Evolutionary conservation across 2,113 vertebrate species (phyloP).

Genomic region (Numenius arquata): DNA sequence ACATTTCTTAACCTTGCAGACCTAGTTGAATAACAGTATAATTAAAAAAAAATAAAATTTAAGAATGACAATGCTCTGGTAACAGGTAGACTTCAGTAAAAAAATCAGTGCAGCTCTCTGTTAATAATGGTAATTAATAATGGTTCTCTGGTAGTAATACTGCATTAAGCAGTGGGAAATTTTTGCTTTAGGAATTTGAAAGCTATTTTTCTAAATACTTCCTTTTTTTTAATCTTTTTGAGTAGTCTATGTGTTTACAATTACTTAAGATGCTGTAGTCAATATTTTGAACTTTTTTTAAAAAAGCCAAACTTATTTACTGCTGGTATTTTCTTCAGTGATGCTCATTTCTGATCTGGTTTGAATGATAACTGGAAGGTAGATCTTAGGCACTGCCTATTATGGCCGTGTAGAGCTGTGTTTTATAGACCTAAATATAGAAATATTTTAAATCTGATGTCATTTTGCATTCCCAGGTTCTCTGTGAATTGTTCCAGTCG

Average conservation of each 20-base stretch:
- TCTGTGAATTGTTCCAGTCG: slow-evolving; percentile 97
- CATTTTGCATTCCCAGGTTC: slow-evolving; percentile 80
- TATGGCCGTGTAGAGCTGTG: background rate
- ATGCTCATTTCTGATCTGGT: background rate
- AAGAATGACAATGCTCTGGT: background rate
- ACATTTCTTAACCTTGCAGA: background rate
- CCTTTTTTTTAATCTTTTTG: background rate
- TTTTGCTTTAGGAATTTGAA: background rate
- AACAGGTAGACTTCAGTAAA: background rate
- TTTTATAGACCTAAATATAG: background rate
- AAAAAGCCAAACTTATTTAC: background rate
- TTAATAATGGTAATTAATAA: background rate
- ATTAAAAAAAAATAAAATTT: background rate
- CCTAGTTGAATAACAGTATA: background rate
- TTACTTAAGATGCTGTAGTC: background rate
- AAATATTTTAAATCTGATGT: background rate
- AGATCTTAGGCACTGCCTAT: background rate
- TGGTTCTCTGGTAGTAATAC: background rate
- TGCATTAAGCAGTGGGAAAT: background rate
- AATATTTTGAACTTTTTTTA: background rate
- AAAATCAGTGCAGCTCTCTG: background rate
- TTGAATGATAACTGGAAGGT: background rate
- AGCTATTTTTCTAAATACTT: background rate
- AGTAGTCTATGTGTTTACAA: background rate
- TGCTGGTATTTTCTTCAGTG: background rate